These are phyloP conservation scores for Istiophorus platypterus DNA, from an alignment of 2,113 vertebrate genomes.

Conservation along the genomic window DNA sequence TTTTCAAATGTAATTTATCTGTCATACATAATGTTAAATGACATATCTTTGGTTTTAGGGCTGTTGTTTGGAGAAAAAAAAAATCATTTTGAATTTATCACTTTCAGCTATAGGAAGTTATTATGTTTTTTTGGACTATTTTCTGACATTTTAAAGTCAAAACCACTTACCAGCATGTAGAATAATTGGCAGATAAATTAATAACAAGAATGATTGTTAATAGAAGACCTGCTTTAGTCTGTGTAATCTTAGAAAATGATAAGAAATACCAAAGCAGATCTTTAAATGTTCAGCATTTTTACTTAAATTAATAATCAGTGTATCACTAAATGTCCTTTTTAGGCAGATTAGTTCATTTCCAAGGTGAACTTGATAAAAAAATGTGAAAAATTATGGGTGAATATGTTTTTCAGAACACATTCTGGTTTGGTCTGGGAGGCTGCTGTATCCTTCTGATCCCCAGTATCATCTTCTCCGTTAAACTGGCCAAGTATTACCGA, in stretches of 20 bases:
- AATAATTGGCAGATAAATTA: background rate
- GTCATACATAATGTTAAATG: background rate
- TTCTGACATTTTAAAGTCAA: background rate
- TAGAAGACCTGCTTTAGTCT: background rate
- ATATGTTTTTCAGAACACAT: conserved; percentile 88
- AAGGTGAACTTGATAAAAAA: background rate
- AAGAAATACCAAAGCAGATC: too few relatives aligned
- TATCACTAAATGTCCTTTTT: background rate
- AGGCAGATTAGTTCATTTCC: background rate
- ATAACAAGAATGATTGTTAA: background rate
- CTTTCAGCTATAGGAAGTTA: too few relatives aligned
- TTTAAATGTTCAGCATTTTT: too few relatives aligned
- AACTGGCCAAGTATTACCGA: conserved; percentile 91
- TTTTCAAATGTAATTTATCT: too few relatives aligned
- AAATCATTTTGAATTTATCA: too few relatives aligned
- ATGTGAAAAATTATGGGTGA: background rate
- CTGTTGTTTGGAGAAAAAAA: too few relatives aligned
- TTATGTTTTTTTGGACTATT: too few relatives aligned
- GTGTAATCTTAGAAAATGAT: too few relatives aligned
- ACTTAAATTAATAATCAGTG: background rate
- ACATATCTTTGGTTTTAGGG: background rate
- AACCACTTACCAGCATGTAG: background rate
- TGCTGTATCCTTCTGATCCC: conserved; percentile 92
- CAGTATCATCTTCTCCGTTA: conserved; percentile 91
- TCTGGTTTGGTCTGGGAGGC: conserved; percentile 95